These are phyloP conservation scores for Sipha maydis DNA, from an alignment of 2,888 invertebrate species.

Conservation along the genomic window DNA sequence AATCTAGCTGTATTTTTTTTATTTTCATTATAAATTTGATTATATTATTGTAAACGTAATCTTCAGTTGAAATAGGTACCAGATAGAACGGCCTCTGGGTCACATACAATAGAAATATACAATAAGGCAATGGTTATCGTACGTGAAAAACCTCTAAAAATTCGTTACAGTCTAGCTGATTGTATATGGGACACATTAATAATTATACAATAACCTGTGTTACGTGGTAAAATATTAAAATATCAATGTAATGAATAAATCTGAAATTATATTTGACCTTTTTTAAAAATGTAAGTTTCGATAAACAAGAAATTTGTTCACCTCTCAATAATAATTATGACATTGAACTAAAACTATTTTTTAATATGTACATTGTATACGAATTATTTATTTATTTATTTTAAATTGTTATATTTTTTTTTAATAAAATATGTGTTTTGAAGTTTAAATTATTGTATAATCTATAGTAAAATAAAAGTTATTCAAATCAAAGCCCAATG, in stretches of 20 bases:
- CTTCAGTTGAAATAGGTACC: conserved; percentile 17
- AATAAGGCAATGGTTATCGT: neutral
- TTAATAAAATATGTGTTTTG: neutral
- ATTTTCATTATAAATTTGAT: neutral
- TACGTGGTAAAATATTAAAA: neutral
- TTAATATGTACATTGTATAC: neutral
- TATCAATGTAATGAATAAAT: neutral
- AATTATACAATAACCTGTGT: neutral
- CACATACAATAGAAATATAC: neutral
- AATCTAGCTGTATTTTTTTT: neutral
- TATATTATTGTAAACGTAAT: neutral
- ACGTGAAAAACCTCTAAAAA: conserved; percentile 35
- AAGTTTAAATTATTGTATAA: neutral
- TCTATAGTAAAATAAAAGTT: neutral
- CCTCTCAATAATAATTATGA: neutral
- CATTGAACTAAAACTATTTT: neutral
- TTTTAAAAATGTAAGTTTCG: neutral
- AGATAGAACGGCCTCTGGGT: neutral
- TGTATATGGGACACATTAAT: conserved; percentile 20
- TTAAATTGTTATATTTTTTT: neutral
- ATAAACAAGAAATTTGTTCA: neutral
- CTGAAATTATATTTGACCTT: neutral
- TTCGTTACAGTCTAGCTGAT: conserved; percentile 44
- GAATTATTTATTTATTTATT: neutral
- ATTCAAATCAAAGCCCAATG: neutral